These are phyloP conservation scores for Trachymyrmex cornetzi DNA, from an alignment of 1,140 invertebrate species.

Conservation along the genomic window DNA sequence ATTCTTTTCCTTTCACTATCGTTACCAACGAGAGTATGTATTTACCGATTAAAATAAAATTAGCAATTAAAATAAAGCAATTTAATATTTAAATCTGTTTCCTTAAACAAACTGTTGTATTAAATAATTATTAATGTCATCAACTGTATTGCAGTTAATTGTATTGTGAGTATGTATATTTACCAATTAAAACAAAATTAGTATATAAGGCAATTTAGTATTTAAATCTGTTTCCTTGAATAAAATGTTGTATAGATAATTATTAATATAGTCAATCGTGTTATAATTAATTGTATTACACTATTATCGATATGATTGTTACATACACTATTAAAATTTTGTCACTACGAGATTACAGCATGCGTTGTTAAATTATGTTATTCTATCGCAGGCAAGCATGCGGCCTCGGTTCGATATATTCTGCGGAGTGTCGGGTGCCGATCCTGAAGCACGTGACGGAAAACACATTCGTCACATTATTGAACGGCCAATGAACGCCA, in stretches of 20 bases:
- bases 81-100: constrained; percentile 17
- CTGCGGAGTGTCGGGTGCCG: constrained; percentile 60
- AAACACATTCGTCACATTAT: constrained; percentile 66
- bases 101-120: neutral
- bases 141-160: neutral
- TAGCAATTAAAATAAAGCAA: neutral
- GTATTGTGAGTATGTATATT: neutral
- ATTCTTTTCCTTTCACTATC: neutral
- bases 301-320: neutral
- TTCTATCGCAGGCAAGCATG: constrained; percentile 14
- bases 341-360: neutral
- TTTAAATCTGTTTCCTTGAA: constrained; percentile 15
- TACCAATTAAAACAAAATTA: constrained; percentile 12
- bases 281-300: neutral
- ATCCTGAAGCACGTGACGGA: constrained; percentile 49
- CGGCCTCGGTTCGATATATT: constrained; percentile 48
- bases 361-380: neutral
- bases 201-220: neutral
- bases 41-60: constrained; percentile 19
- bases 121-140: neutral
- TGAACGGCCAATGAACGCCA: constrained; percentile 51
- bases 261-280: neutral
- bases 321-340: neutral
- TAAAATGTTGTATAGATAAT: neutral
- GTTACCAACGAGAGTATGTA: neutral